phyloP scores from a whole-genome alignment of 2,113 vertebrate species.

The Neomonachus schauinslandi region DNA sequence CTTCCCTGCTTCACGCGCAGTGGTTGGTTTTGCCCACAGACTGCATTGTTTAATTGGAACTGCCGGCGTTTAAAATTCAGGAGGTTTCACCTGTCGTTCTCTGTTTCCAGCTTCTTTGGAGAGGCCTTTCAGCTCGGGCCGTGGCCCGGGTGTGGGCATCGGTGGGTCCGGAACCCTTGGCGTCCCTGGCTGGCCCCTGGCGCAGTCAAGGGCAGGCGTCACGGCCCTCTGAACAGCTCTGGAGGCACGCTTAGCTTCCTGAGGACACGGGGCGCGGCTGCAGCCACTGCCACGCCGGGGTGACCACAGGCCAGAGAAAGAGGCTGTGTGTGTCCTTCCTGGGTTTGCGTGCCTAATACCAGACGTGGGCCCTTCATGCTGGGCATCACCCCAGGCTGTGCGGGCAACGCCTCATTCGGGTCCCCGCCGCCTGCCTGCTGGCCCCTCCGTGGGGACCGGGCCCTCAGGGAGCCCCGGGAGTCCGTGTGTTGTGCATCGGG shows the following conservation, averaged over 20 bases:
- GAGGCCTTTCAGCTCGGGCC: not conserved
- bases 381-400: accelerated
- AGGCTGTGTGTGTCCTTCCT: not conserved
- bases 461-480: not conserved
- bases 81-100: not conserved
- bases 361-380: no score
- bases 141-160: not conserved
- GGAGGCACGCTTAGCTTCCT: not conserved
- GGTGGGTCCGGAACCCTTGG: not conserved
- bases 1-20: accelerated
- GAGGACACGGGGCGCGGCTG: accelerated
- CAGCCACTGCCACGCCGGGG: not conserved
- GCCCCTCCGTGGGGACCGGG: not conserved
- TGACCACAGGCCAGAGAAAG: not conserved
- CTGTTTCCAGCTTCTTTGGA: not conserved
- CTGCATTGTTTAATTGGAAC: not conserved
- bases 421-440: not conserved
- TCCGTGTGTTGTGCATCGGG: accelerated
- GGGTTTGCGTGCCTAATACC: not conserved
- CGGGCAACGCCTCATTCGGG: not conserved
- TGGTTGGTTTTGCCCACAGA: not conserved
- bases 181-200: not conserved
- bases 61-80: not conserved
- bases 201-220: accelerated
- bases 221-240: no score